These are phyloP conservation scores for Norana najaformis DNA, from an alignment of 2,888 invertebrate species.

Conservation along the genomic window DNA sequence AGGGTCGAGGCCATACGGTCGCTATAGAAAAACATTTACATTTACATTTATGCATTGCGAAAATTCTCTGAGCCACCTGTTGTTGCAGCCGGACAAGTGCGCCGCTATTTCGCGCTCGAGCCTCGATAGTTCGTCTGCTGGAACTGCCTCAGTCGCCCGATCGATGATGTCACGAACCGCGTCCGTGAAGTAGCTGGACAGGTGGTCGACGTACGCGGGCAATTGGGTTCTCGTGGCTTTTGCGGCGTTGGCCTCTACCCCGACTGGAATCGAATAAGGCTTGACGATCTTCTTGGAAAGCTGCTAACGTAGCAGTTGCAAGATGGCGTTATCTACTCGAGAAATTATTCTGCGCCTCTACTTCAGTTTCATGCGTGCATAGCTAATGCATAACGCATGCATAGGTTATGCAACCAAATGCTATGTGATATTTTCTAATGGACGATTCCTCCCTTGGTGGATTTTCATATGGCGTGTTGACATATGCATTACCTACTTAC, in stretches of 20 bases:
- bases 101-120: conserved; percentile 36
- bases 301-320: neutral
- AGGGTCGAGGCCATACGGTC: too few relatives aligned
- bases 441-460: too few relatives aligned
- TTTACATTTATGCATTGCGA: too few relatives aligned
- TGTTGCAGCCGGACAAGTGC: neutral
- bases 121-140: neutral
- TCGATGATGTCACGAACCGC: neutral
- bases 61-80: neutral
- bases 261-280: neutral
- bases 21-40: too few relatives aligned
- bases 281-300: neutral
- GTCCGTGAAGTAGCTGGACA: conserved; percentile 48
- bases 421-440: too few relatives aligned
- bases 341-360: too few relatives aligned
- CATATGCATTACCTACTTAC: too few relatives aligned
- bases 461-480: too few relatives aligned
- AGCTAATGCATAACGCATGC: too few relatives aligned
- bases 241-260: neutral
- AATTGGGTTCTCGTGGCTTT: conserved; percentile 44
- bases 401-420: too few relatives aligned
- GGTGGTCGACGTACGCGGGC: conserved; percentile 52
- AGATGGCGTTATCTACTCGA: too few relatives aligned
- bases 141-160: neutral
- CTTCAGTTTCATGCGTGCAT: too few relatives aligned